Conservation (phyloP, 2,113 vertebrate genomes). For the Pantherophis guttatus region DNA sequence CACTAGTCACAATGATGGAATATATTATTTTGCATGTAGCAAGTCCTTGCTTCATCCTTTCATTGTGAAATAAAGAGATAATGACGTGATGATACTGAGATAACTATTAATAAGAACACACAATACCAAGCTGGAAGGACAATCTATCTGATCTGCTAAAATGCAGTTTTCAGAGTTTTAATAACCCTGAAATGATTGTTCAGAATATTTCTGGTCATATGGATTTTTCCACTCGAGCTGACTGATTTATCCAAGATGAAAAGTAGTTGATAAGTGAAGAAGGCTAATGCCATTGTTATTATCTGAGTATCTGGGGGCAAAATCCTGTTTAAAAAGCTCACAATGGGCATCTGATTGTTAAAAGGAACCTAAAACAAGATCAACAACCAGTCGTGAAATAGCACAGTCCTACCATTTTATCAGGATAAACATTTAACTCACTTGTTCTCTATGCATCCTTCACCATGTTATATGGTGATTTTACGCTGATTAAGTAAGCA, state of each 20-base stretch:
- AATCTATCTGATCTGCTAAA: background rate
- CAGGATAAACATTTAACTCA: background rate
- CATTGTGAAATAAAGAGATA: background rate
- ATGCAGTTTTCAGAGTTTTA: background rate
- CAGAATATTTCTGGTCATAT: background rate
- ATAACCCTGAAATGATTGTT: background rate
- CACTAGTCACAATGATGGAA: background rate
- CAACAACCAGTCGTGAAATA: background rate
- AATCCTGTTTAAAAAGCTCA: background rate
- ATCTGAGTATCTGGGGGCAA: background rate
- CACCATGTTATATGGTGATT: background rate
- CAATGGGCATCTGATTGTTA: background rate
- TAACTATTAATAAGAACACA: background rate
- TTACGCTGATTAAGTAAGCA: background rate
- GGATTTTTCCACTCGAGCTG: background rate
- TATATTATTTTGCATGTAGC: background rate
- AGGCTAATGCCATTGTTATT: background rate
- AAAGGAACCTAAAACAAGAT: background rate
- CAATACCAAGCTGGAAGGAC: background rate
- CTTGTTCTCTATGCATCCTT: background rate
- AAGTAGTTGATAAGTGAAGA: background rate
- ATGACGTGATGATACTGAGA: background rate
- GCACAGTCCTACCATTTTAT: background rate
- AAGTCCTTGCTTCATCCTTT: background rate
- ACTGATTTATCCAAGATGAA: background rate